Conservation (phyloP, 2,888 invertebrate species). For the Pristionchus maxplancki region DNA sequence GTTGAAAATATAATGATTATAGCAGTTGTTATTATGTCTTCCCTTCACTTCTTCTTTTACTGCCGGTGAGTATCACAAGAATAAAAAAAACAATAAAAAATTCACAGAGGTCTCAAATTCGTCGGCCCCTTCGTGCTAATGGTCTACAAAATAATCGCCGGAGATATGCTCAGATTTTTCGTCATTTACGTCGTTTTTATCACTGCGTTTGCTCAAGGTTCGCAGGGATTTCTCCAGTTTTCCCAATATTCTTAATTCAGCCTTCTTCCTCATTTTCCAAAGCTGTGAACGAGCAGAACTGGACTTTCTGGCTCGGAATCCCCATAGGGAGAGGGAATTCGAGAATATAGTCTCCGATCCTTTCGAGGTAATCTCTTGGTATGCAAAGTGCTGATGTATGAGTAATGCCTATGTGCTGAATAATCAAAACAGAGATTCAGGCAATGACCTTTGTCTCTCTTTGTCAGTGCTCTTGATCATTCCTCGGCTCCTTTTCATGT, state of each 20-base stretch:
- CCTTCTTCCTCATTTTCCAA: conserved; percentile 90
- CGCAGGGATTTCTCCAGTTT: conserved; percentile 52
- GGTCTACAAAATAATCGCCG: conserved; percentile 98
- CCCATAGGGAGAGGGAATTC: conserved; percentile 54
- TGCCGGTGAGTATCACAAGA: conserved; percentile 57
- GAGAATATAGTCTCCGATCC: conserved; percentile 67
- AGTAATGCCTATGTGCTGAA: not conserved
- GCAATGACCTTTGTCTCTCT: too few relatives aligned
- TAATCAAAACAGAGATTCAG: too few relatives aligned
- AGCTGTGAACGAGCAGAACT: conserved; percentile 81
- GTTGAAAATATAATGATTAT: conserved; percentile 68
- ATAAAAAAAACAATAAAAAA: not conserved
- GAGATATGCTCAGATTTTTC: conserved; percentile 94
- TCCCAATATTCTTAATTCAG: conserved; percentile 53
- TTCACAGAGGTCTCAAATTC: conserved; percentile 92
- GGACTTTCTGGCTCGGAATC: conserved; percentile 51
- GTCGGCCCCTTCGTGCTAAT: conserved; percentile 99
- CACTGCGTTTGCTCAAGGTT: conserved; percentile 95
- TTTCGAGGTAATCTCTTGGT: conserved; percentile 53
- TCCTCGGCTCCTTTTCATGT: too few relatives aligned
- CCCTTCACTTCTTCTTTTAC: conserved; percentile 69
- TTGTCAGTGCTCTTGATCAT: too few relatives aligned
- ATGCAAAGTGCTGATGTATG: not conserved
- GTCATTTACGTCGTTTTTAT: conserved; percentile 96
- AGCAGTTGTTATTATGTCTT: conserved; percentile 63